These are phyloP conservation scores for Fragum whitleyi DNA, from an alignment of 2,888 invertebrate species.

Conservation along the genomic window DNA sequence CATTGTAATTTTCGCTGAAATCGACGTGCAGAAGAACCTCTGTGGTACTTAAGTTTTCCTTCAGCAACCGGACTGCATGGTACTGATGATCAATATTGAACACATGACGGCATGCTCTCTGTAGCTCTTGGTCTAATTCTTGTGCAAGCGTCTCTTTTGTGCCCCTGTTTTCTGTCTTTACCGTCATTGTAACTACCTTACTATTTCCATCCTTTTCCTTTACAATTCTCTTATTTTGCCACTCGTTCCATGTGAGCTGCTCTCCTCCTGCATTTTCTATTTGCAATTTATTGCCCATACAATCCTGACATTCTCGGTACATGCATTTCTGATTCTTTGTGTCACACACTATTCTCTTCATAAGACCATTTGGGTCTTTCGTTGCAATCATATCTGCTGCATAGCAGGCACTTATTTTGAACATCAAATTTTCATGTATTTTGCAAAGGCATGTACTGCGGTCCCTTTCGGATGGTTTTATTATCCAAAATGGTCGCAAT, in stretches of 20 bases:
- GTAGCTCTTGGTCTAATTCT: background rate
- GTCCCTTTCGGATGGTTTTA: constrained; percentile 50
- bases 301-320: constrained; percentile 31
- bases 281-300: background rate
- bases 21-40: background rate
- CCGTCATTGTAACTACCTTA: background rate
- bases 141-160: background rate
- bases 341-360: constrained; percentile 35
- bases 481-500: constrained; percentile 51
- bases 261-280: background rate
- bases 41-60: background rate
- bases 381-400: constrained; percentile 20
- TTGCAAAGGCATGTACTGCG: constrained; percentile 28
- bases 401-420: constrained; percentile 30
- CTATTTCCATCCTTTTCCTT: background rate
- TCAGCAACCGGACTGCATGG: background rate
- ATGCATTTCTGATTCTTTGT: constrained; percentile 33
- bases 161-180: background rate
- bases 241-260: background rate
- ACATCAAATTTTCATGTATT: constrained; percentile 45
- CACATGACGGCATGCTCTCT: constrained; percentile 7
- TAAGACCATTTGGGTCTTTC: constrained; percentile 14
- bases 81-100: too few species aligned
- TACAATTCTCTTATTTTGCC: background rate
- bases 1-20: constrained; percentile 4